A percentile compares a stretch with the other conserved stretches of the same genome.
phyloP scores from a whole-genome alignment of 2,113 vertebrate species.

The Arenaria interpres region DNA sequence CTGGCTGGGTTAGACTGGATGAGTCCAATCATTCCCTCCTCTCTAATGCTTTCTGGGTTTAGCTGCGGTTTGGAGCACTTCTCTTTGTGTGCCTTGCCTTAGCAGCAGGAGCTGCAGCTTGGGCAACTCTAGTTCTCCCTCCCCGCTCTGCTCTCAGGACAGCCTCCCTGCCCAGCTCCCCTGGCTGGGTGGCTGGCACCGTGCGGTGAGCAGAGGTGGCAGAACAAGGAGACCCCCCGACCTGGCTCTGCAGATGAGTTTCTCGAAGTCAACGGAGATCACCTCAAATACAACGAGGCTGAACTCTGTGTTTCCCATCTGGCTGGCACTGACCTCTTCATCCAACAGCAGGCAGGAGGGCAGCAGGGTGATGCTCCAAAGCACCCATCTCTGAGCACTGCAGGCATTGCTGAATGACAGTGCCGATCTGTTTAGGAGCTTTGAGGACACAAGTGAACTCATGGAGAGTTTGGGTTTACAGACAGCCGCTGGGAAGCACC shows the following conservation, averaged over 20 bases:
- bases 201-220: background rate
- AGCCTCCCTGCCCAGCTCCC: background rate
- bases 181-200: background rate
- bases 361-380: background rate
- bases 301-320: background rate
- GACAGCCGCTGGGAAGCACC: background rate
- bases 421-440: fast-evolving
- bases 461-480: background rate
- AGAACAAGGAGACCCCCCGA: background rate
- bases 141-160: background rate
- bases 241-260: background rate
- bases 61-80: background rate
- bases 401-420: background rate
- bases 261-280: background rate
- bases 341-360: background rate
- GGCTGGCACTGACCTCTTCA: background rate
- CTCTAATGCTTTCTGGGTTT: background rate
- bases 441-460: background rate
- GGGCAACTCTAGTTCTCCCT: background rate
- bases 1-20: background rate
- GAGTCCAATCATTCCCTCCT: background rate
- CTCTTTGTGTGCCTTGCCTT: fast-evolving
- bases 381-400: background rate
- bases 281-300: background rate
- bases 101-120: background rate